Base-by-base conservation (phyloP, 1,140 invertebrate genomes). In the Idris sp. region DNA sequence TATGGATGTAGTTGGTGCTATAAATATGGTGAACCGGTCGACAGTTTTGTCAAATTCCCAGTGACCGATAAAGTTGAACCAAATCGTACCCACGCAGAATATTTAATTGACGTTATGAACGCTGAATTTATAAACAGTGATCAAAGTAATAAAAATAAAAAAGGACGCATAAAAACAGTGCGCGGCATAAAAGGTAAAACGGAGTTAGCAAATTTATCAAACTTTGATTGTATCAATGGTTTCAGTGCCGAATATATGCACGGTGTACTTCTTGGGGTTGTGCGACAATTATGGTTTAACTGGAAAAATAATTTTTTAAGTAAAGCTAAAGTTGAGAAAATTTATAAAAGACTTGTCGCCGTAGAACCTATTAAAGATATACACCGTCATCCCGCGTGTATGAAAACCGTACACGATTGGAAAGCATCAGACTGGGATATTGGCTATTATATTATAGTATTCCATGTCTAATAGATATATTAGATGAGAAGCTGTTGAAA, bases 341-440 rank as follows among this genome's bases (percentile, higher is more conserved):
- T 54, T 10, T n/a, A 54, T 16, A 8, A 38, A 14, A 26, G 31
- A 44, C 19, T 56, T 7, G 8, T 15, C 7, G 13, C 9, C 26
- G 18, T 58, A 9, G 1, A 11, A 4, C 49, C 49, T 16, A 38
- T 35, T 0, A 46, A 31, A 26, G 30, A 59, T 26, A 59, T 59
- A 0, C 38, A 59, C 19, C 54, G 44, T 8, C 41, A 38, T 14
- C 18, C 54, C 0, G 19, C 19, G 8, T 8, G 28, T 0, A 19
- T 36, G 19, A 61, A 36, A 40, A 41, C 43, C 11, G 15, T 6
- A 18, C 15, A 41, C 9, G 9, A 59, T 2, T 72, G 68, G 68
- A 48, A 64, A n/a, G 58, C 68, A 9, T 13, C 43, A 16, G 58
- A 72, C n/a, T 72, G 67, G 41, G 19, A 14, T 54, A 54, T 13